phyloP scores from a whole-genome alignment of 2,888 invertebrate species.

The Drosophila acutilabella region DNA sequence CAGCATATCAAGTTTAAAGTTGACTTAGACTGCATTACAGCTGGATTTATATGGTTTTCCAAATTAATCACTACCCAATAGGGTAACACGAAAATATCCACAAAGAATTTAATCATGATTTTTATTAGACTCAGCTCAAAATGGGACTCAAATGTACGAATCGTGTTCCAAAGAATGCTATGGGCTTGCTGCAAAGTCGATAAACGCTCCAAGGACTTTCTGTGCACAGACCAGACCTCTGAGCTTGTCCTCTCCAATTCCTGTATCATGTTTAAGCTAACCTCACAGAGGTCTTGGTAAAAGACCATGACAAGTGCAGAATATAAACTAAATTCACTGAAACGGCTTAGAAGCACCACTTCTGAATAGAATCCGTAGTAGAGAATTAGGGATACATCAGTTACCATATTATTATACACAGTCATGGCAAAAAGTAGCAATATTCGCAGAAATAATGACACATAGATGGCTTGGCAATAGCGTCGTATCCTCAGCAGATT shows the following conservation, averaged over 20 bases:
- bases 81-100: constrained; percentile 65
- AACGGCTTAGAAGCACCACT: constrained; percentile 56
- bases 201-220: constrained; percentile 38
- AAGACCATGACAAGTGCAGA: constrained; percentile 44
- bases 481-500: constrained; percentile 33
- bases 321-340: constrained; percentile 68
- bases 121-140: constrained; percentile 63
- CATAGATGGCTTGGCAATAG: constrained; percentile 43
- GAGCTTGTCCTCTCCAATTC: constrained; percentile 51
- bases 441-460: not conserved
- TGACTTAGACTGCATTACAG: constrained; percentile 46
- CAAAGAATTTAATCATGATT: constrained; percentile 62
- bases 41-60: not conserved
- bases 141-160: constrained; percentile 65
- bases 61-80: constrained; percentile 68
- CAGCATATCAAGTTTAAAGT: not conserved
- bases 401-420: constrained; percentile 1
- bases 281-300: constrained; percentile 52
- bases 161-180: constrained; percentile 56
- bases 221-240: constrained; percentile 34
- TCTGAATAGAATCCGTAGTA: constrained; percentile 67
- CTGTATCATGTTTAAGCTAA: constrained; percentile 14
- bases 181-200: constrained; percentile 65
- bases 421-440: not conserved
- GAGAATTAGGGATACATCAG: constrained; percentile 15